Evolutionary conservation across 2,113 vertebrate genomes (phyloP).

Genomic region (cattle (Bos taurus)): ARS-UCD2.0 NC_037357.1:44608501-44609000

Average conservation of each 20-base stretch:
- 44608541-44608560: neutral
- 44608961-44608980: neutral
- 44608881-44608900: neutral
- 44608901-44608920: neutral
- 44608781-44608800: neutral
- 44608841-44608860: neutral
- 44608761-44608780: neutral
- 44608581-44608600: neutral
- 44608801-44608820: neutral
- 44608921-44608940: neutral
- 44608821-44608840: fast-evolving
- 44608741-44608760: neutral
- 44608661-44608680: neutral
- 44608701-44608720: neutral
- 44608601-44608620: neutral
- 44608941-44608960: neutral
- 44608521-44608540: neutral
- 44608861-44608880: fast-evolving
- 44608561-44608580: neutral
- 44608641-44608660: constrained; percentile 1
- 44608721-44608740: neutral
- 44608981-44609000: neutral
- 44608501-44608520: neutral
- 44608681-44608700: neutral
- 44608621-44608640: neutral